Conservation (phyloP, 2,888 invertebrate genomes). For the Agrilus cyanescens region DNA sequence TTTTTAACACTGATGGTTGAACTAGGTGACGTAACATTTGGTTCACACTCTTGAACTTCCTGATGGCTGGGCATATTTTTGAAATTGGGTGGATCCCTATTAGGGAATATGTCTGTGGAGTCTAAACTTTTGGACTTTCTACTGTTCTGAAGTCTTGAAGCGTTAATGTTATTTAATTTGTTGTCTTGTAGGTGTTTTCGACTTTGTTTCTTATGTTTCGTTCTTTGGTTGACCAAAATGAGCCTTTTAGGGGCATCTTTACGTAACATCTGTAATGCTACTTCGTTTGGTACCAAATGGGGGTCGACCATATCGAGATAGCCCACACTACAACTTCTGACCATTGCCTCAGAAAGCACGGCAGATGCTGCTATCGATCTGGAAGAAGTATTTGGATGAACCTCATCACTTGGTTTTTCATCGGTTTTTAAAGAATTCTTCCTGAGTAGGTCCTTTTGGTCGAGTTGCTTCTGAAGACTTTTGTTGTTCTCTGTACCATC, state of each 20-base stretch:
- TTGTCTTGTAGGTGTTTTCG: slow-evolving; percentile 21
- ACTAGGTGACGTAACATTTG: slow-evolving; percentile 15
- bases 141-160: slow-evolving; percentile 51
- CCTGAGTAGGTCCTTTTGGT: no score
- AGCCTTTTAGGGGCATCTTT: slow-evolving; percentile 68
- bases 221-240: slow-evolving; percentile 56
- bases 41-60: slow-evolving; percentile 18
- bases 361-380: slow-evolving; percentile 5
- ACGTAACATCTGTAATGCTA: slow-evolving; percentile 55
- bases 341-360: slow-evolving; percentile 53
- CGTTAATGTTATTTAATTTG: slow-evolving; percentile 20
- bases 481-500: slow-evolving; percentile 16
- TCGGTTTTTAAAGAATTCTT: no score
- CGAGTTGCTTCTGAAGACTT: slow-evolving; percentile 2
- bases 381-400: slow-evolving; percentile 2
- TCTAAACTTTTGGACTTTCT: slow-evolving; percentile 77
- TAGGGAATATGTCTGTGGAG: slow-evolving; percentile 65
- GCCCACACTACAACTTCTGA: slow-evolving; percentile 79
- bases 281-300: slow-evolving; percentile 61
- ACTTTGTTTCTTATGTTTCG: slow-evolving; percentile 40
- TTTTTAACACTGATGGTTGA: slow-evolving; percentile 10
- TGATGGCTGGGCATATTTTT: slow-evolving; percentile 19
- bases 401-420: not conserved
- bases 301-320: slow-evolving; percentile 75
- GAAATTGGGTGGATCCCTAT: slow-evolving; percentile 26